Conservation (phyloP, 92 coral and sea anemone genomes). For the Umimayanthus kanabou region DNA sequence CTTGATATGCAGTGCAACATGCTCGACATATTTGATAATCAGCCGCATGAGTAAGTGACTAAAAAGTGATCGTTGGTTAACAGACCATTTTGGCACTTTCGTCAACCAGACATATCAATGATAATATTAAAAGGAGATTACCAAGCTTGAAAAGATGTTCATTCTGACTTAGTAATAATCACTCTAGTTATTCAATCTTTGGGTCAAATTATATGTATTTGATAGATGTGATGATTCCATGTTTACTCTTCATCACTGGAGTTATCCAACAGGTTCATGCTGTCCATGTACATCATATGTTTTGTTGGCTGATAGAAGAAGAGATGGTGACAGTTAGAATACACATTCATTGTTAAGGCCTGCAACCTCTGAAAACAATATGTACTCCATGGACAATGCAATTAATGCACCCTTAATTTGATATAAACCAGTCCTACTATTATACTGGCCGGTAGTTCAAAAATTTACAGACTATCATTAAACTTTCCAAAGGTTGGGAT, state of each 20-base stretch:
- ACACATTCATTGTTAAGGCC: neutral
- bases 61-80: too few relatives aligned
- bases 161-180: too few relatives aligned
- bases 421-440: too few relatives aligned
- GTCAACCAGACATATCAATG: neutral
- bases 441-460: too few relatives aligned
- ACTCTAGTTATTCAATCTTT: neutral
- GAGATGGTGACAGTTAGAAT: neutral
- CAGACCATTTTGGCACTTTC: neutral
- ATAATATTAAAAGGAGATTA: too few relatives aligned
- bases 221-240: neutral
- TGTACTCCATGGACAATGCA: too few relatives aligned
- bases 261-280: conserved; percentile 80
- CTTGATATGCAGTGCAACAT: too few relatives aligned
- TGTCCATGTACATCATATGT: conserved; percentile 78
- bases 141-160: neutral
- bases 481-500: too few relatives aligned
- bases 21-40: too few relatives aligned
- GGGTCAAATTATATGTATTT: neutral
- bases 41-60: too few relatives aligned
- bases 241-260: conserved; percentile 93
- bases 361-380: neutral
- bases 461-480: too few relatives aligned
- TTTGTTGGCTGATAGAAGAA: conserved; percentile 65
- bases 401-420: too few relatives aligned